Percentiles rank a stretch among this genome's conserved stretches.
phyloP scores from a whole-genome alignment of 2,113 vertebrate genomes.

The Noturus placidus region DNA sequence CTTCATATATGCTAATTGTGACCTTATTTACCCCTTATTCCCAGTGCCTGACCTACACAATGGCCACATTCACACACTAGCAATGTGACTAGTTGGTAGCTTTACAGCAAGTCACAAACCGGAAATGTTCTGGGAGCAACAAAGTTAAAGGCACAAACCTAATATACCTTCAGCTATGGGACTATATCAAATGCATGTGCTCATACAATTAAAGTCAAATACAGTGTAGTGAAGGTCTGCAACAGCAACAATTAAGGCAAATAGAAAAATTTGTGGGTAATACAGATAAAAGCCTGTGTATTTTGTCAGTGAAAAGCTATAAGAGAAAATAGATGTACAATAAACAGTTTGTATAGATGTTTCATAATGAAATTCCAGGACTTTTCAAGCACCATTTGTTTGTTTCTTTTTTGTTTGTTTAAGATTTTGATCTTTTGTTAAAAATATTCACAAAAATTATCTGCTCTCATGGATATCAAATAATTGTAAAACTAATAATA shows the following conservation, averaged over 20 bases:
- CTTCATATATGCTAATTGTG: background rate
- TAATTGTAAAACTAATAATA: no score
- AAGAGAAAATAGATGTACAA: background rate
- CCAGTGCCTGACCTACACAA: conserved; percentile 24
- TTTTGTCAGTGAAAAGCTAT: background rate
- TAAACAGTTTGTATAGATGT: no score
- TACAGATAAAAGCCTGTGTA: background rate
- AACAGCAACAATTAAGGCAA: background rate
- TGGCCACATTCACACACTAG: conserved; percentile 27
- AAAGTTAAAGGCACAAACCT: background rate
- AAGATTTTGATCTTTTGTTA: no score
- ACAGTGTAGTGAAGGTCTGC: background rate
- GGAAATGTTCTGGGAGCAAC: background rate
- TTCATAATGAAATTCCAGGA: no score
- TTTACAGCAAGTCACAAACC: background rate
- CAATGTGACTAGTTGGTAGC: background rate
- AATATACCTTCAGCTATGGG: background rate
- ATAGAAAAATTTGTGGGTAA: background rate
- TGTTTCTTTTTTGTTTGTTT: no score
- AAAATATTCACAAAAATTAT: no score
- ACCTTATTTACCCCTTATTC: background rate
- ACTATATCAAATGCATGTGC: background rate
- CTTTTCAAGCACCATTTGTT: no score
- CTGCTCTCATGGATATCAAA: no score
- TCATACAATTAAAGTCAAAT: background rate